Evolutionary conservation across 2,888 invertebrate species (phyloP).

Genomic region (Cheilosia grossa): DNA sequence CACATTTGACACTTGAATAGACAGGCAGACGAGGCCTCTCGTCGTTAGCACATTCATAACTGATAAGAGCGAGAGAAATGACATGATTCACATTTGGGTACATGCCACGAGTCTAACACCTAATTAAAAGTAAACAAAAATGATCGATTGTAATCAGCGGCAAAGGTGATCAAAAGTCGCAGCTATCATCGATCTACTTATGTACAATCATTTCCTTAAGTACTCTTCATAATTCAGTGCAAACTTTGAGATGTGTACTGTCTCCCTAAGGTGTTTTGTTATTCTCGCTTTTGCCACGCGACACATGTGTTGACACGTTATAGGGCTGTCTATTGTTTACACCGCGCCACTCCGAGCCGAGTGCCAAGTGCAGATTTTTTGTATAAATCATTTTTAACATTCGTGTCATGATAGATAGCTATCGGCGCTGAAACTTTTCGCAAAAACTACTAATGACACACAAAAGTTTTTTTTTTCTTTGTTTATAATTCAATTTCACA

Average conservation of each 20-base stretch:
- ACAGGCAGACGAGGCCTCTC: too few relatives aligned
- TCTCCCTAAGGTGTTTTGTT: constrained; percentile 9
- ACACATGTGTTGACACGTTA: constrained; percentile 35
- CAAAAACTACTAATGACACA: constrained; percentile 40
- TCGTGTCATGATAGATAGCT: constrained; percentile 42
- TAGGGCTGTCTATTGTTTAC: constrained; percentile 40
- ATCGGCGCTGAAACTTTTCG: constrained; percentile 26
- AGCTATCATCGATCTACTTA: too few relatives aligned
- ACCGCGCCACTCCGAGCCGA: neutral
- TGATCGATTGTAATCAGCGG: too few relatives aligned
- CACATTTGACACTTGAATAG: too few relatives aligned
- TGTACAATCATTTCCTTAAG: too few relatives aligned
- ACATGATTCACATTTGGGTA: too few relatives aligned
- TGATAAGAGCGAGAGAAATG: too few relatives aligned
- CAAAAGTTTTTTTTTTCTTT: constrained; percentile 16
- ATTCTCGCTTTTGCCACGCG: constrained; percentile 8
- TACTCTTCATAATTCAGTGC: too few relatives aligned
- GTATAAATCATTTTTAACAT: constrained; percentile 18
- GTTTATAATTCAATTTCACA: constrained; percentile 20
- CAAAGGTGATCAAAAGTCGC: too few relatives aligned
- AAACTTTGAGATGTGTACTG: constrained; percentile 23
- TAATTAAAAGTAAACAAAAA: too few relatives aligned
- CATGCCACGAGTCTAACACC: too few relatives aligned
- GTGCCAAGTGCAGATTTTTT: constrained; percentile 18
- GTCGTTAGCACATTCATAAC: too few relatives aligned